Evolutionary conservation across 2,113 vertebrate genomes (phyloP), one percentile per base, ranked within the genome.

Genomic region (Gracilinanus agilis): DNA sequence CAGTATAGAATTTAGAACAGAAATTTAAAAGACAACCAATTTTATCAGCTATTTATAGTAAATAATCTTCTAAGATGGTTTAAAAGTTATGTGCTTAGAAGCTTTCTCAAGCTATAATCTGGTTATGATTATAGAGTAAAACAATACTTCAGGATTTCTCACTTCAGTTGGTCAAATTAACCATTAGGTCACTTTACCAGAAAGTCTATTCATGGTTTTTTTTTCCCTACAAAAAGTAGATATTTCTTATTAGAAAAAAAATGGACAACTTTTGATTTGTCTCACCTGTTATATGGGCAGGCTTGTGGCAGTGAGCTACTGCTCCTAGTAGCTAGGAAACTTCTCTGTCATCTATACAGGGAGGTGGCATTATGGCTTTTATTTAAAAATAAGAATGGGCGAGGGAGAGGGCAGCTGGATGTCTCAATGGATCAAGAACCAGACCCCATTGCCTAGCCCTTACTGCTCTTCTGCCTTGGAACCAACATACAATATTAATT

Each of bases 1-100:
- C 53, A 93, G 67, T 24, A 55, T 34, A 13, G 19, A 53, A 83
- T 92, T 34, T 90, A 91, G 93, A 95, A 58, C 44, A 92, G 93
- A 94, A 94, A 55, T 44, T 89, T 96, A 53, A 55, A 91, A 95
- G 90, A 53, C 40, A 93, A 54, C 54, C 93, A 54, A 92, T 88
- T 83, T 90, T 90, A 54, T 88, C 93, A 93, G 53, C 13, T 94
- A 21, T 93, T 93, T 83, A 29, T n/a, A 94, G 6, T 90, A 92
- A 91, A 54, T 94, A 55, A 91, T 92, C 16, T 91, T 55, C 16
- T 92, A 55, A 61, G 55, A 90, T 55, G 40, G 90, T 93, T 58
- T 2, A 56, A 93, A 95, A 75, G 58, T 67, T 91, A 88, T 55
- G 55, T 90, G 16, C 67, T 40, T 83, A 40, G 6, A 83, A 83